These are phyloP conservation scores for Cacatua alba DNA, from an alignment of 2,113 vertebrate species.

Conservation along the genomic window DNA sequence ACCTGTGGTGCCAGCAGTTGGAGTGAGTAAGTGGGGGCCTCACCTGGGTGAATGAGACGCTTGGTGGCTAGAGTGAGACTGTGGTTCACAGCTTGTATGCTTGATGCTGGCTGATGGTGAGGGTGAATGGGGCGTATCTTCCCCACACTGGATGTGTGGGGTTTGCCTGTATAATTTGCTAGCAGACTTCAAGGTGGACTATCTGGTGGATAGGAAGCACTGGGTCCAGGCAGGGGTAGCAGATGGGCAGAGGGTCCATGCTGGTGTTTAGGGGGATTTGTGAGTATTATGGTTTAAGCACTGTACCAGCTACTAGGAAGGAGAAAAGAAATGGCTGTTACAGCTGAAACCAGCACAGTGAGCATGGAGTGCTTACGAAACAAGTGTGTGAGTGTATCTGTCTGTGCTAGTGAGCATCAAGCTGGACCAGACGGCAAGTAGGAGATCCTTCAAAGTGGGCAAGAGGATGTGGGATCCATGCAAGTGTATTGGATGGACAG, in stretches of 20 bases:
- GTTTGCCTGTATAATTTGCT: not conserved
- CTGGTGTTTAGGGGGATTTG: not conserved
- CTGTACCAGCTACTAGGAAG: not conserved
- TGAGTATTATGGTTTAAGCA: not conserved
- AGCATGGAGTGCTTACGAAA: not conserved
- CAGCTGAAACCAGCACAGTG: not conserved
- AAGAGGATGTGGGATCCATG: not conserved
- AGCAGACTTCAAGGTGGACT: not conserved
- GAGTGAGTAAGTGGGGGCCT: not conserved
- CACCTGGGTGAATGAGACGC: no score
- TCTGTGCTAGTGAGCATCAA: not conserved
- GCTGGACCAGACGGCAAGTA: not conserved
- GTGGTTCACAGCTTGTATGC: not conserved
- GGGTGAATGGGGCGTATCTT: not conserved
- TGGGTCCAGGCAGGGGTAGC: not conserved
- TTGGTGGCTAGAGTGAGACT: not conserved
- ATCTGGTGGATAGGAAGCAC: not conserved
- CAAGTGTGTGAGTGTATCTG: no score
- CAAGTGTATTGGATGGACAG: not conserved
- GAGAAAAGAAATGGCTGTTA: not conserved
- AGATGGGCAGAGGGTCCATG: not conserved
- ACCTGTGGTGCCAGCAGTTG: not conserved
- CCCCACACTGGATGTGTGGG: not conserved
- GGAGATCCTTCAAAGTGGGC: not conserved
- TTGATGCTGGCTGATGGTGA: not conserved